Percentiles rank a stretch among this genome's conserved stretches.
Evolutionary conservation across 1,140 invertebrate genomes (phyloP).

Genomic region (Wiebesia pumilae): DNA sequence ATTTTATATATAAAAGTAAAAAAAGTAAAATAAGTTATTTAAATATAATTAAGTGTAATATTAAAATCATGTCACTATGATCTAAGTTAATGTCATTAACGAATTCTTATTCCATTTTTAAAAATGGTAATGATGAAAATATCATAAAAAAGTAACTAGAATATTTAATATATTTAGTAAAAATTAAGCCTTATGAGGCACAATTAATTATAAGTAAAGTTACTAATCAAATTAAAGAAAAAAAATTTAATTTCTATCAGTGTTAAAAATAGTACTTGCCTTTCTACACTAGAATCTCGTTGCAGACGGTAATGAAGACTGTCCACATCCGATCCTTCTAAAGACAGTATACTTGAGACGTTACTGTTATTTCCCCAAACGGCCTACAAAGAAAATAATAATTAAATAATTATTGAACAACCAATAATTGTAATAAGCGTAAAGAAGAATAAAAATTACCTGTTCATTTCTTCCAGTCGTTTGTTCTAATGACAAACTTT

Average conservation of each 20-base stretch:
- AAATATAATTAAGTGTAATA: too few relatives aligned
- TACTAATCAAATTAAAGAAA: too few relatives aligned
- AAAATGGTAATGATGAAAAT: too few relatives aligned
- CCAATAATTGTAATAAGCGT: neutral
- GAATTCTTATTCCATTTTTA: too few relatives aligned
- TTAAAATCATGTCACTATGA: too few relatives aligned
- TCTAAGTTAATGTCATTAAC: too few relatives aligned
- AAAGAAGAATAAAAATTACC: conserved; percentile 60
- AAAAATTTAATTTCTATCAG: neutral
- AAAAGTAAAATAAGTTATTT: too few relatives aligned
- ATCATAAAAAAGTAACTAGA: too few relatives aligned
- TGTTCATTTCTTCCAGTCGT: conserved; percentile 79
- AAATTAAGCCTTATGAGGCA: too few relatives aligned
- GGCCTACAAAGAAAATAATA: conserved; percentile 54
- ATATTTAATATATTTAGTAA: too few relatives aligned
- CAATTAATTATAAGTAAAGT: too few relatives aligned
- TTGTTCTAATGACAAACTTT: conserved; percentile 86
- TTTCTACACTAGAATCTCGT: conserved; percentile 84
- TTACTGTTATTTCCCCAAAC: conserved; percentile 83
- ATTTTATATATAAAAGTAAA: too few relatives aligned
- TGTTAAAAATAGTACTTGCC: conserved; percentile 67
- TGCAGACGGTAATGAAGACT: conserved; percentile 75
- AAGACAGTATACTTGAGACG: conserved; percentile 85
- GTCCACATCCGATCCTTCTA: conserved; percentile 78
- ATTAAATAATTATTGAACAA: neutral